Percentiles rank a stretch among this genome's conserved stretches.
These are phyloP conservation scores for Ictidomys tridecemlineatus DNA, from an alignment of 2,113 vertebrate genomes.

Conservation along the genomic window DNA sequence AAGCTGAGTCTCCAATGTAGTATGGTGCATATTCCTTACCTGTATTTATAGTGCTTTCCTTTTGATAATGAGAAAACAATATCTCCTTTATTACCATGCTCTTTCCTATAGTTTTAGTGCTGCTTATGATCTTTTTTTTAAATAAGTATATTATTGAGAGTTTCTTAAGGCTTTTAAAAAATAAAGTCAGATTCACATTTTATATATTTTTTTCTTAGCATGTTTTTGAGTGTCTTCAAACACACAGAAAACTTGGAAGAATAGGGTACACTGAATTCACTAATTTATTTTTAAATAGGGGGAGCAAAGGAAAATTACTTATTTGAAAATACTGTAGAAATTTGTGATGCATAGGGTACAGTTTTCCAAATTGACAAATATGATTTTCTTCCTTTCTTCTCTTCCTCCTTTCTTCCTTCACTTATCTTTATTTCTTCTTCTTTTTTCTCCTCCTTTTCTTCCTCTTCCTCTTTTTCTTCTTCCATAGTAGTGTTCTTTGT, in stretches of 20 bases:
- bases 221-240: slow-evolving; percentile 33
- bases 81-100: background rate
- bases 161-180: slow-evolving; percentile 15
- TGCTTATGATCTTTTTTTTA: background rate
- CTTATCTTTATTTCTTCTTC: too few relatives aligned
- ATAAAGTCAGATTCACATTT: slow-evolving; percentile 55
- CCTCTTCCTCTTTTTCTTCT: too few relatives aligned
- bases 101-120: slow-evolving; percentile 13
- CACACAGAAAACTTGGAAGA: background rate
- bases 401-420: background rate
- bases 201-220: slow-evolving; percentile 23
- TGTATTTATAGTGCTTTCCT: slow-evolving; percentile 3
- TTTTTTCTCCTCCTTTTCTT: background rate
- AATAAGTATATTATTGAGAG: background rate
- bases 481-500: background rate
- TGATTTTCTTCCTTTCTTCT: background rate
- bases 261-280: background rate
- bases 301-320: slow-evolving; percentile 10
- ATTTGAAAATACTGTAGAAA: slow-evolving; percentile 47
- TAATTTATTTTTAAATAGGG: slow-evolving; percentile 38
- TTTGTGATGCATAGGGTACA: background rate
- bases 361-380: slow-evolving; percentile 54
- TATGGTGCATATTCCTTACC: background rate
- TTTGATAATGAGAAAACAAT: background rate
- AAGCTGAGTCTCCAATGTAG: background rate